Conservation (phyloP, 2,888 invertebrate species). For the Pherbina coryleti region DNA sequence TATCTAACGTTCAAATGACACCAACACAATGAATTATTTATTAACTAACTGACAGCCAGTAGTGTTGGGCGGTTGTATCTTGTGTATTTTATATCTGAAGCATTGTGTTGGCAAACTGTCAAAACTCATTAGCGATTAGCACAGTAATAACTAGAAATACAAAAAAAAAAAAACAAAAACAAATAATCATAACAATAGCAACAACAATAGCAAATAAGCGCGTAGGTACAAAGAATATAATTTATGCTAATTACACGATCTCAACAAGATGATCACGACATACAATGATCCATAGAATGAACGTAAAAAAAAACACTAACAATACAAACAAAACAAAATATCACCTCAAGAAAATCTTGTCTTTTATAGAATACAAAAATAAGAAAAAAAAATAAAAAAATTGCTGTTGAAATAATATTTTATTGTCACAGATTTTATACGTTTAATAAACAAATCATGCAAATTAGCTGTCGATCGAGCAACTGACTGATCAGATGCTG, state of each 20-base stretch:
- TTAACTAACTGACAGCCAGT: slow-evolving; percentile 26
- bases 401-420: slow-evolving; percentile 45
- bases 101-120: slow-evolving; percentile 31
- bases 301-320: slow-evolving; percentile 15
- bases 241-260: slow-evolving; percentile 54
- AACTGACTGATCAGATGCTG: not conserved
- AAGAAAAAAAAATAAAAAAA: not conserved
- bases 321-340: slow-evolving; percentile 36
- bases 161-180: not conserved
- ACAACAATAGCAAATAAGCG: slow-evolving; percentile 24
- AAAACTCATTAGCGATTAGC: slow-evolving; percentile 43
- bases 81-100: not conserved
- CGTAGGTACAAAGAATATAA: slow-evolving; percentile 41
- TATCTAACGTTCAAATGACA: slow-evolving; percentile 3
- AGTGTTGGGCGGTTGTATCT: slow-evolving; percentile 15
- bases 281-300: slow-evolving; percentile 25
- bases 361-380: slow-evolving; percentile 15
- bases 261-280: slow-evolving; percentile 50
- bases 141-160: slow-evolving; percentile 10
- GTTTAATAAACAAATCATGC: slow-evolving; percentile 47
- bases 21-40: slow-evolving; percentile 28
- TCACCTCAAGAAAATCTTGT: slow-evolving; percentile 22
- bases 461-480: slow-evolving; percentile 46
- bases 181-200: not conserved
- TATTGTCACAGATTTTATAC: slow-evolving; percentile 50